Evolutionary conservation across 2,888 invertebrate genomes (phyloP).

Genomic region (Hesperia comma): DNA sequence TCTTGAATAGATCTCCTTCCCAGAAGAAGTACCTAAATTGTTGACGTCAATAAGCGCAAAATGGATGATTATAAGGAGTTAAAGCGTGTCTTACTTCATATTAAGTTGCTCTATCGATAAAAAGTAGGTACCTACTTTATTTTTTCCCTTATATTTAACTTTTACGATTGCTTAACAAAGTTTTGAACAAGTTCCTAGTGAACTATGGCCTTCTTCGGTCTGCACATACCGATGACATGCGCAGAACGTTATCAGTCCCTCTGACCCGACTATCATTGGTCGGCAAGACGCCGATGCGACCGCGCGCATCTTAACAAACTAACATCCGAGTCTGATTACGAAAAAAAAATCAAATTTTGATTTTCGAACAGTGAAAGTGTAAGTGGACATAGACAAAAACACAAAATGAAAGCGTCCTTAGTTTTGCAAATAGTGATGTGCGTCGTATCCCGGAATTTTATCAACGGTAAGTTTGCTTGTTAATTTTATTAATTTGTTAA

Average conservation of each 20-base stretch:
- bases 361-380: slow-evolving; percentile 28
- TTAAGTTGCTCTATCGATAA: too few species aligned
- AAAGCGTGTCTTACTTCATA: too few species aligned
- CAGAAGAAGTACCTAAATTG: too few species aligned
- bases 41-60: too few species aligned
- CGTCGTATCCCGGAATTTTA: slow-evolving; percentile 17
- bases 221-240: slow-evolving; percentile 53
- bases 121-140: too few species aligned
- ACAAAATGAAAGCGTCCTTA: slow-evolving; percentile 25
- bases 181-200: slow-evolving; percentile 32
- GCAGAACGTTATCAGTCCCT: slow-evolving; percentile 67
- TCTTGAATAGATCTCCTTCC: too few species aligned
- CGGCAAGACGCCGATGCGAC: slow-evolving; percentile 46
- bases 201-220: slow-evolving; percentile 32
- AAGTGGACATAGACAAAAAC: slow-evolving; percentile 15
- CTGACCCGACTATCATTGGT: slow-evolving; percentile 61
- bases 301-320: slow-evolving; percentile 40
- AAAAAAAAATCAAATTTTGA: background rate
- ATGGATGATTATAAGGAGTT: too few species aligned
- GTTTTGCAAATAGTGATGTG: slow-evolving; percentile 29
- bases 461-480: slow-evolving; percentile 25
- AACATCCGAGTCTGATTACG: slow-evolving; percentile 1
- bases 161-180: slow-evolving; percentile 18
- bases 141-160: background rate
- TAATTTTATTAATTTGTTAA: background rate